A percentile compares a stretch with the other conserved stretches of the same genome.
Conservation (phyloP, 1,140 invertebrate genomes). For the Drosophila ohnishii region DNA sequence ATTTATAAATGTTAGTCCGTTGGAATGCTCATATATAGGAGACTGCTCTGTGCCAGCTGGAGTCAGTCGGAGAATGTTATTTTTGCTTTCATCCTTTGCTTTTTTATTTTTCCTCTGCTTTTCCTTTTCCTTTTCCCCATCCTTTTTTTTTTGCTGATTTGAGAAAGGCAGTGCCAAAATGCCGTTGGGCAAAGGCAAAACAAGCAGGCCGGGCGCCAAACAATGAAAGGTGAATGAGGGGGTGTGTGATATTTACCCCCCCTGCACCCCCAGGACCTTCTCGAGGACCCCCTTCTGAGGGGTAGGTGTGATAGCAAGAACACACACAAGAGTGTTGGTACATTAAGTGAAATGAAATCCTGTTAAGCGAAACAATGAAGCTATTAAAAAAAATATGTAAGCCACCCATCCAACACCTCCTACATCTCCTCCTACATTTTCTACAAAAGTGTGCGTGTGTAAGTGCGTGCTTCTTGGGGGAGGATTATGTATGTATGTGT, state of each 20-base stretch:
- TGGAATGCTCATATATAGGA: conserved; percentile 30
- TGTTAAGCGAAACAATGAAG: conserved; percentile 79
- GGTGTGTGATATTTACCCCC: background rate
- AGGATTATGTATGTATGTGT: conserved; percentile 1
- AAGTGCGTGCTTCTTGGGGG: background rate
- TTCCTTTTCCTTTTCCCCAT: conserved; percentile 16
- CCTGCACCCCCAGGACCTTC: background rate
- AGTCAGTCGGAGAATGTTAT: conserved; percentile 50
- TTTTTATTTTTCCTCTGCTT: conserved; percentile 16
- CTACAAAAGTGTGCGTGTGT: background rate
- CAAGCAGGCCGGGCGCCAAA: conserved; percentile 55
- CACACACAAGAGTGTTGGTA: conserved; percentile 43
- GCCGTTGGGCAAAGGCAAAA: conserved; percentile 66
- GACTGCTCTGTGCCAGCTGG: conserved; percentile 24
- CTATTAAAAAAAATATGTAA: conserved; percentile 71
- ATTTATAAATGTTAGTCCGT: conserved; percentile 7
- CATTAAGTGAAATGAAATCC: conserved; percentile 80
- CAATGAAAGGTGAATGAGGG: conserved; percentile 52
- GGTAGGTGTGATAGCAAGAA: conserved; percentile 29
- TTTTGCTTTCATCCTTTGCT: conserved; percentile 42
- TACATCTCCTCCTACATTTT: background rate
- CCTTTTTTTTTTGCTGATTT: conserved; percentile 43
- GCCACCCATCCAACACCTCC: conserved; percentile 4
- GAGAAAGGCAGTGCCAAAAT: conserved; percentile 63
- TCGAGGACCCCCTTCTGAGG: conserved; percentile 3